Evolutionary conservation across 2,113 vertebrate species (phyloP), one percentile per base, ranked within the genome.

Genomic region (Myiozetetes cayanensis): DNA sequence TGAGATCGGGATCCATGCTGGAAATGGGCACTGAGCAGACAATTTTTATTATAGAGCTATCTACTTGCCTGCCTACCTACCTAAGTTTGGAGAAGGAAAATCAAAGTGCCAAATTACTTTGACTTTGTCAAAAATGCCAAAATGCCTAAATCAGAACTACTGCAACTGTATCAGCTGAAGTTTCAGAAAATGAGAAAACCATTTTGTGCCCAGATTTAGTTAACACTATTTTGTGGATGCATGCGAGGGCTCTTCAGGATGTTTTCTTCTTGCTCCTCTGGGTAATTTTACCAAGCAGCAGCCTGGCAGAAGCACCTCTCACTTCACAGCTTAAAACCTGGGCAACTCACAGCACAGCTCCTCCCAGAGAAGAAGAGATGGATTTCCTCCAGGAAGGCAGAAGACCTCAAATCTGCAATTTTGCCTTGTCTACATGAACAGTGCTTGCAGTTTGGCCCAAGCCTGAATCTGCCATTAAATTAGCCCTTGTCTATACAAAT

Each of bases 391-490:
- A 55, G 63, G 4, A 43, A 37, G 76, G 23, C 10, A 24, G 25
- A 80, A 93, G 84, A 68, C 8, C 52, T 72, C 50, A 35, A 21
- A 58, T 86, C 46, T 62, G 37, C 0, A 0, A 31, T 43, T 88
- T 73, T 71, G 50, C 59, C 75, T 74, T 62, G 30, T 31, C 84
- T 59, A 4, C 35, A 88, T 44, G 85, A 80, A 93, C 43, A 74
- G 21, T 30, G 30, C 27, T 80, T 61, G 55, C 71, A 90, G 78
- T 83, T 85, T 86, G 63, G 74, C 21, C 33, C 50, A 52, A 63
- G 88, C 56, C 73, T 61, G 76, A 88, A 63, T 89, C 84, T 94
- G 88, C 68, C 50, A 20, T 94, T 88, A 63, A 84, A 94, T 72
- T 86, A 75, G 56, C 77, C 37, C 90, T 93, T 94, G 92, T 86